Percentiles rank a stretch among this genome's conserved stretches.
phyloP scores from a whole-genome alignment of 2,888 invertebrate genomes.

The Pyrgus malvae region DNA sequence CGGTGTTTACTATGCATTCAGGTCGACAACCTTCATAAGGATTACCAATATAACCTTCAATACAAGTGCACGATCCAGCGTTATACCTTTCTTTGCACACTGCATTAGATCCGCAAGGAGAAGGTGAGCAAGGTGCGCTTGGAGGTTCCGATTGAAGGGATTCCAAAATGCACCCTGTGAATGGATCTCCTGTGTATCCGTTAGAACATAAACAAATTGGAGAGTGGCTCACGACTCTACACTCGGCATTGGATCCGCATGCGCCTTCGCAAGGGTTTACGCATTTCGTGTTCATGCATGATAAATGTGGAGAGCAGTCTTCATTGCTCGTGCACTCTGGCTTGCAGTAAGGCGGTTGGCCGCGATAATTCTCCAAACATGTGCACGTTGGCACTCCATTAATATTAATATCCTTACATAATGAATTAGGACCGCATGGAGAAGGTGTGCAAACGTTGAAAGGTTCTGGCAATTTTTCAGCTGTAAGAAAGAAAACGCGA shows the following conservation, averaged over 20 bases:
- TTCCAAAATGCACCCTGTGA: constrained; percentile 81
- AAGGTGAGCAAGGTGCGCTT: constrained; percentile 82
- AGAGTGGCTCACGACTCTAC: constrained; percentile 89
- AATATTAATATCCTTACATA: constrained; percentile 85
- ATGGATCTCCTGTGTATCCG: constrained; percentile 90
- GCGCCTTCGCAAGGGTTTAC: constrained; percentile 87
- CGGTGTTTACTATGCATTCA: constrained; percentile 87
- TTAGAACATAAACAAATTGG: constrained; percentile 86
- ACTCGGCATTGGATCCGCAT: constrained; percentile 88
- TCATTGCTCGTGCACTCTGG: constrained; percentile 91
- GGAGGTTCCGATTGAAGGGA: constrained; percentile 56
- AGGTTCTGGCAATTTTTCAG: constrained; percentile 71
- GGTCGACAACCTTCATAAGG: constrained; percentile 90
- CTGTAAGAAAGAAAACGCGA: constrained; percentile 54
- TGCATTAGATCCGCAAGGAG: constrained; percentile 85
- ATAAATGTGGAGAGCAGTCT: constrained; percentile 85
- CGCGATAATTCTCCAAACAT: constrained; percentile 85
- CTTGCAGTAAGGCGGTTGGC: constrained; percentile 88
- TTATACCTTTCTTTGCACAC: constrained; percentile 82
- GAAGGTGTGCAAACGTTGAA: constrained; percentile 87
- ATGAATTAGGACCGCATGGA: constrained; percentile 90
- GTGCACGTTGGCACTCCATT: constrained; percentile 89
- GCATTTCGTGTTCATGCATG: constrained; percentile 90
- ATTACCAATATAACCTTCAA: constrained; percentile 87
- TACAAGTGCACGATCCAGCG: constrained; percentile 86